Conservation (phyloP, 2,113 vertebrate genomes). For the Labeo catla region DNA sequence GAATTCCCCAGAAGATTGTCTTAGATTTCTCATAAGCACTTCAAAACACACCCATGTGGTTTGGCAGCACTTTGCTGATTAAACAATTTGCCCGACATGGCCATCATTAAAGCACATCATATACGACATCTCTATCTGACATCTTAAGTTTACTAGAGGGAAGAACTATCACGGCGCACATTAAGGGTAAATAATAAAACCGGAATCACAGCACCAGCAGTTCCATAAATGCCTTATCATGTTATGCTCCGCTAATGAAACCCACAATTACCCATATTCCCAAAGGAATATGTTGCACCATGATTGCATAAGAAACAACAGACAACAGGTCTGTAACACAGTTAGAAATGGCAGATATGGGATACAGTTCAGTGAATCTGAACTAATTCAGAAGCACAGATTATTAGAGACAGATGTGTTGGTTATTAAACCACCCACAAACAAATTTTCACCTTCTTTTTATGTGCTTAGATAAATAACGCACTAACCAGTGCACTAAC, state of each 20-base stretch:
- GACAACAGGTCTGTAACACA: constrained; percentile 46
- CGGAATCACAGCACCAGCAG: constrained; percentile 54
- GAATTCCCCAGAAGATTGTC: constrained; percentile 15
- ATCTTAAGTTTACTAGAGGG: constrained; percentile 11
- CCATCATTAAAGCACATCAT: constrained; percentile 23
- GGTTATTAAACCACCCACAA: constrained; percentile 8
- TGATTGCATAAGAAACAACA: constrained; percentile 71
- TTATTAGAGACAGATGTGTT: constrained; percentile 38
- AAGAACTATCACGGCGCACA: constrained; percentile 26
- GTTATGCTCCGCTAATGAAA: constrained; percentile 70
- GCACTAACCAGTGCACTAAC: neutral
- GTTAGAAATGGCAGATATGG: constrained; percentile 13
- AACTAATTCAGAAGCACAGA: constrained; percentile 17
- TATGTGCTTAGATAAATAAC: neutral
- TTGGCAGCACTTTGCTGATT: constrained; percentile 29
- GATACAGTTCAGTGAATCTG: constrained; percentile 21
- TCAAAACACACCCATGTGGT: constrained; percentile 15
- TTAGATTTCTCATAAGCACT: constrained; percentile 24
- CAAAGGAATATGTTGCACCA: constrained; percentile 64
- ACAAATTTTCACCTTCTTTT: neutral
- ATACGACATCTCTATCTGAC: neutral
- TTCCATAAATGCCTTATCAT: constrained; percentile 63
- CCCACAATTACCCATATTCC: constrained; percentile 75
- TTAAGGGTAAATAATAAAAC: constrained; percentile 71
- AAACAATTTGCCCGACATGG: constrained; percentile 5